Evolutionary conservation across 2,797 vertebrate species (phyloP), one percentile per base, ranked within the genome.

Genomic region (Typhlichthys eigenmanni): DNA sequence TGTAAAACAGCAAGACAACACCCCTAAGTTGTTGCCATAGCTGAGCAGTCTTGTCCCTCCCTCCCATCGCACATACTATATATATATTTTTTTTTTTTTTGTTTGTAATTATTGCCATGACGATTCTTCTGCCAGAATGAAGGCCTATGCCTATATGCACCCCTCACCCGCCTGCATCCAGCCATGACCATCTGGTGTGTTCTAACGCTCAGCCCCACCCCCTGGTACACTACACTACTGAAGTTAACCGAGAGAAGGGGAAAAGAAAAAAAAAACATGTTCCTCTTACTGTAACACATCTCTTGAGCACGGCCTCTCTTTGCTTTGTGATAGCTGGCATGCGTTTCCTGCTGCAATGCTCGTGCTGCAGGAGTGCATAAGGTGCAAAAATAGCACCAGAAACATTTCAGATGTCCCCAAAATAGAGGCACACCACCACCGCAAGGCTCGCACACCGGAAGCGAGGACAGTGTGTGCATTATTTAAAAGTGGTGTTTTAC

Each of bases 201-300:
- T 9, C 14, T 72, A 57, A 65, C 54, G 11, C 63, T 7, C 34
- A 17, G 29, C 6, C 13, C 7, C 45, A n/a, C 4, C 46, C 10
- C 5, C 46, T 43, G 55, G 16, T 24, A 34, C 5, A 12, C 17
- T 38, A 11, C 50, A n/a, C 46, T 55, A 56, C 12, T 70, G 82
- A 72, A 62, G 71, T 19, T 53, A 32, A 62, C 55, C 63, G 32
- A 75, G 66, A 74, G 47, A 71, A 29, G 24, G 24, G 24, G 19
- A 17, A 24, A 24, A 24, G 34, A 2, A n/a, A 56, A 75, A 76
- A 71, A 76, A 19, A 65, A 58, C 67, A 64, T 12, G 68, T 71
- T 83, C 29, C 49, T 76, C 83, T 88, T 85, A 88, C 82, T 85
- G 75, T 75, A 87, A 82, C 85, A 88, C 84, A 82, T 86, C 59